Percentiles rank a stretch among this genome's conserved stretches.
Conservation (phyloP, 2,797 vertebrate species). For the Anisognathus igniventris region DNA sequence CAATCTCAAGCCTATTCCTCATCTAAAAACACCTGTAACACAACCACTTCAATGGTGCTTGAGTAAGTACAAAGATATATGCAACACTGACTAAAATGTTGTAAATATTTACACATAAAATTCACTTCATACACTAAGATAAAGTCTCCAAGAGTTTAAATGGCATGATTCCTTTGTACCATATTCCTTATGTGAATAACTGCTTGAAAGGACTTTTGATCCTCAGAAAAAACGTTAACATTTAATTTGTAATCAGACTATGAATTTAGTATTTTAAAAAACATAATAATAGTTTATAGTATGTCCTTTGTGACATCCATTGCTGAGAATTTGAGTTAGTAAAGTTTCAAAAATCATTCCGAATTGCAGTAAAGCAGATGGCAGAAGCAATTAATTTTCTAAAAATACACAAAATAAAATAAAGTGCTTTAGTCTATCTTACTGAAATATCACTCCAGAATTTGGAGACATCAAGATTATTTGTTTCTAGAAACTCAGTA, state of each 20-base stretch:
- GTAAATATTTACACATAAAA: background rate
- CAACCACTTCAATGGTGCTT: background rate
- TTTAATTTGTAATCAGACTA: background rate
- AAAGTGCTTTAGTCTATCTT: constrained; percentile 66
- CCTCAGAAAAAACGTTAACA: background rate
- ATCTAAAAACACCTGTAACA: background rate
- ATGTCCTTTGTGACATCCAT: background rate
- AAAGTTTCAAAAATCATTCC: background rate
- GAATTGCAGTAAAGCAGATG: background rate
- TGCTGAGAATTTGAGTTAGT: background rate
- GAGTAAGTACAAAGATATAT: background rate
- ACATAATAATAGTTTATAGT: background rate
- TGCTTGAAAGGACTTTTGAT: background rate
- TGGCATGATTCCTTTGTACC: background rate
- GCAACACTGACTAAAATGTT: background rate
- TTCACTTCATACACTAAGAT: background rate
- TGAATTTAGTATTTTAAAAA: background rate
- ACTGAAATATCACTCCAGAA: constrained; percentile 98
- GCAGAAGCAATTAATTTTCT: background rate
- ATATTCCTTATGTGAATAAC: background rate
- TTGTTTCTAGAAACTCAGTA: constrained; percentile 92
- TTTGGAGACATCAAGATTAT: constrained; percentile 91
- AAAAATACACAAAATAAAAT: constrained; percentile 4
- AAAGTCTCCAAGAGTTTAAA: background rate
- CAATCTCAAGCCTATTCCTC: background rate